Conservation (phyloP, 2,797 vertebrate genomes). For the Pangasius djambal region DNA sequence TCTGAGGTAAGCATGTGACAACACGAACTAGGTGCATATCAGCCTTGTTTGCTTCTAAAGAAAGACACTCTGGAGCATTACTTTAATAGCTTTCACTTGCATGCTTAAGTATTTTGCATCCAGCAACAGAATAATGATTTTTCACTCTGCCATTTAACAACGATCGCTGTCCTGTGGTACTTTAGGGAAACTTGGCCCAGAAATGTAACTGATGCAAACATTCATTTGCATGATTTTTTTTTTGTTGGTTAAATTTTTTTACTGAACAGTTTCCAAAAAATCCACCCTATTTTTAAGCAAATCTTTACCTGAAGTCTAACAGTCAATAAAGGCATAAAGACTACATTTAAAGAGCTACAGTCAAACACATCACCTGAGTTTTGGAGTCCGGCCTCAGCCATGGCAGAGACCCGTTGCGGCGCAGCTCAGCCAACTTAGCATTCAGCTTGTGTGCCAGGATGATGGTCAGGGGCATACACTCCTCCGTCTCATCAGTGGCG, state of each 20-base stretch:
- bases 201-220: background rate
- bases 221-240: background rate
- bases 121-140: no score
- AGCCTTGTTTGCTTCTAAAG: background rate
- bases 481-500: conserved; percentile 93
- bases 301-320: background rate
- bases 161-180: background rate
- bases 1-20: background rate
- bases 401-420: conserved; percentile 82
- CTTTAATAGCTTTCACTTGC: no score
- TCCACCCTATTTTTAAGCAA: background rate
- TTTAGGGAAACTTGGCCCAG: background rate
- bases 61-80: background rate
- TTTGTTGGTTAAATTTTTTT: background rate
- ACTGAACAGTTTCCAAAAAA: background rate
- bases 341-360: background rate
- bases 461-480: conserved; percentile 95
- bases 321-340: background rate
- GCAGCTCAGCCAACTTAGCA: conserved; percentile 90
- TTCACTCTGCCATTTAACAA: no score
- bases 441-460: conserved; percentile 94
- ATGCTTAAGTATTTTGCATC: no score
- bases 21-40: background rate
- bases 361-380: conserved; percentile 82
- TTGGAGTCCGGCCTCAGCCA: conserved; percentile 96